These are phyloP conservation scores for Drosophila pegasa DNA, from an alignment of 2,888 invertebrate genomes.

Conservation along the genomic window DNA sequence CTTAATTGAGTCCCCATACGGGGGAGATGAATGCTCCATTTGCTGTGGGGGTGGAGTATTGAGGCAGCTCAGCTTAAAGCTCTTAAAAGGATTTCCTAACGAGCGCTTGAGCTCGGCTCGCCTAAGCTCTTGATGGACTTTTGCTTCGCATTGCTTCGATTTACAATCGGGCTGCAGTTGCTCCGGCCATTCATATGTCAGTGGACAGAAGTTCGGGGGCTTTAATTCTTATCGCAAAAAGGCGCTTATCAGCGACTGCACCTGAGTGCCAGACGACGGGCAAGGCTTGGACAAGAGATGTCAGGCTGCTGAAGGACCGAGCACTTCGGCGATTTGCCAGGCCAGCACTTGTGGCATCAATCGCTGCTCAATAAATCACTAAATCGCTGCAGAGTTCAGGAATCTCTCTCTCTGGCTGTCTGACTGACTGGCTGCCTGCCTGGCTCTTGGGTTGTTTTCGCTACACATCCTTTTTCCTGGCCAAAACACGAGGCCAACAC, in stretches of 20 bases:
- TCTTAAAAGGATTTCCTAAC: slow-evolving; percentile 44
- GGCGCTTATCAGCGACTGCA: slow-evolving; percentile 61
- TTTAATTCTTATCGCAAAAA: slow-evolving; percentile 67
- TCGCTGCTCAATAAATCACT: slow-evolving; percentile 66
- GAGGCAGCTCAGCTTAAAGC: slow-evolving; percentile 42
- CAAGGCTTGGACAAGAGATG: slow-evolving; percentile 5
- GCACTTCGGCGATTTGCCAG: slow-evolving; percentile 54
- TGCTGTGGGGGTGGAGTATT: neutral
- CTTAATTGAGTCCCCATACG: slow-evolving; percentile 7
- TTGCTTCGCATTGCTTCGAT: slow-evolving; percentile 61
- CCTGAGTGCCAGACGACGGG: slow-evolving; percentile 8
- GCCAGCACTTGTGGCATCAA: slow-evolving; percentile 68
- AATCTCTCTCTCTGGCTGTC: slow-evolving; percentile 10
- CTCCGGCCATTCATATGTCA: slow-evolving; percentile 49
- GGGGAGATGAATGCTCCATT: slow-evolving; percentile 16
- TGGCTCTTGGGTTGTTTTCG: slow-evolving; percentile 29
- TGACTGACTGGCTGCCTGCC: neutral
- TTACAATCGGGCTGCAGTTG: slow-evolving; percentile 55
- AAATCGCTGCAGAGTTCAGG: slow-evolving; percentile 43
- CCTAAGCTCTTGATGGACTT: slow-evolving; percentile 61
- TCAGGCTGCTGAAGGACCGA: slow-evolving; percentile 7
- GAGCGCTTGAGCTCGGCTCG: slow-evolving; percentile 5
- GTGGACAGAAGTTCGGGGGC: slow-evolving; percentile 15
- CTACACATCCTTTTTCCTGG: slow-evolving; percentile 67
- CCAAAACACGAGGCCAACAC: slow-evolving; percentile 56